phyloP scores from a whole-genome alignment of 2,888 invertebrate species.

The Cylindroiulus punctatus region DNA sequence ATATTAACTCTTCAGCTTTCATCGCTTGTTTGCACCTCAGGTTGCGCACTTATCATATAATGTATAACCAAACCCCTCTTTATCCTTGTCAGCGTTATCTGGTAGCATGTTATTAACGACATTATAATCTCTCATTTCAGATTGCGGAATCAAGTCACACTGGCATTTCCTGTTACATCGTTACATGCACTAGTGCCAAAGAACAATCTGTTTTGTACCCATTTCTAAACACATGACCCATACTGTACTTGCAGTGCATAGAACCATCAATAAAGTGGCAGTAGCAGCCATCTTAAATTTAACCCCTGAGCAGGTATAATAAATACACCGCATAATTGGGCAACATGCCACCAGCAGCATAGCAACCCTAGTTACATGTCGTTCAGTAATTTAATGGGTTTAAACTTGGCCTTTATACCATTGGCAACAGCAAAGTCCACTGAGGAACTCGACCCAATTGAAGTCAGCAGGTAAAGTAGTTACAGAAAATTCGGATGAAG shows the following conservation, averaged over 20 bases:
- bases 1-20: background rate
- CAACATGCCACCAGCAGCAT: constrained; percentile 4
- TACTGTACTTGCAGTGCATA: background rate
- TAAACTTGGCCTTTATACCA: constrained; percentile 31
- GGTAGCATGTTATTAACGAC: background rate
- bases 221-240: too few species aligned
- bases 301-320: constrained; percentile 12
- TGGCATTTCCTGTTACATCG: background rate
- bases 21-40: constrained; percentile 28
- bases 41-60: background rate
- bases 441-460: background rate
- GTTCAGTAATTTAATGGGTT: background rate
- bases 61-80: background rate
- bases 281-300: background rate
- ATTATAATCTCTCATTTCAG: background rate
- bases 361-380: constrained; percentile 33
- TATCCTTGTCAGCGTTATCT: constrained; percentile 32
- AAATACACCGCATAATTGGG: background rate
- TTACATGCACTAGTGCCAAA: background rate
- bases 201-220: too few species aligned
- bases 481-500: background rate
- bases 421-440: background rate
- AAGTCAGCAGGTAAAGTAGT: background rate
- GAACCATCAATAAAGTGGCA: background rate
- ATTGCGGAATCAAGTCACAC: background rate